Percentiles rank a stretch among this genome's conserved stretches.
Conservation (phyloP, 2,888 invertebrate genomes). For the Limnephilus lunatus region DNA sequence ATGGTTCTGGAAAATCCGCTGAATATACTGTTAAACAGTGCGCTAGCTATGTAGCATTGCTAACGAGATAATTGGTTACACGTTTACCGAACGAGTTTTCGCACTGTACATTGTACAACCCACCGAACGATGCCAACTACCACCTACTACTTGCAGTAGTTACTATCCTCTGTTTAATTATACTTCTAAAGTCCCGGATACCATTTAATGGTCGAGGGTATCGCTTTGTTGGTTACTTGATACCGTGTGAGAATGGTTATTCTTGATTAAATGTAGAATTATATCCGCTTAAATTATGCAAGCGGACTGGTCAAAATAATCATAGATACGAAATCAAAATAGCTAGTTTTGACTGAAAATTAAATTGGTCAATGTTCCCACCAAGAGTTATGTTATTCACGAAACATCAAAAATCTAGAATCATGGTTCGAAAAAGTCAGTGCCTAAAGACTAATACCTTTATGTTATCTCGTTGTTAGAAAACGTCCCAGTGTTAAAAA, state of each 20-base stretch:
- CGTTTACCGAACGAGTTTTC: slow-evolving; percentile 16
- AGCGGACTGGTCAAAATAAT: background rate
- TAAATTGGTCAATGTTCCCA: background rate
- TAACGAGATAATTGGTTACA: slow-evolving; percentile 32
- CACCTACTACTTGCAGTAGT: background rate
- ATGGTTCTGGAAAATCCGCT: background rate
- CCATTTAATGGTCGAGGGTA: background rate
- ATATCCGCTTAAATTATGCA: background rate
- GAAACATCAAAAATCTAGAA: background rate
- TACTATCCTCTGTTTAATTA: background rate
- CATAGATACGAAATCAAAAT: background rate
- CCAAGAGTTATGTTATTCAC: background rate
- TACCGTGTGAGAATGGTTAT: background rate
- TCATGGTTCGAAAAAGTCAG: too few species aligned
- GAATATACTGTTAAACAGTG: background rate
- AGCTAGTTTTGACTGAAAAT: background rate
- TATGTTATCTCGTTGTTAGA: too few species aligned
- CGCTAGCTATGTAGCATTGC: background rate
- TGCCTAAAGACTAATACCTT: too few species aligned
- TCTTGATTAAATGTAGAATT: background rate
- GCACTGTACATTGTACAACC: background rate
- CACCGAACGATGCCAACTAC: background rate
- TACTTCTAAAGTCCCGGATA: background rate
- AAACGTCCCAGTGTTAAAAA: too few species aligned
- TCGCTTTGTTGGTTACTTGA: background rate